These are phyloP conservation scores for Odontesthes bonariensis DNA, from an alignment of 2,113 vertebrate species.

Conservation along the genomic window DNA sequence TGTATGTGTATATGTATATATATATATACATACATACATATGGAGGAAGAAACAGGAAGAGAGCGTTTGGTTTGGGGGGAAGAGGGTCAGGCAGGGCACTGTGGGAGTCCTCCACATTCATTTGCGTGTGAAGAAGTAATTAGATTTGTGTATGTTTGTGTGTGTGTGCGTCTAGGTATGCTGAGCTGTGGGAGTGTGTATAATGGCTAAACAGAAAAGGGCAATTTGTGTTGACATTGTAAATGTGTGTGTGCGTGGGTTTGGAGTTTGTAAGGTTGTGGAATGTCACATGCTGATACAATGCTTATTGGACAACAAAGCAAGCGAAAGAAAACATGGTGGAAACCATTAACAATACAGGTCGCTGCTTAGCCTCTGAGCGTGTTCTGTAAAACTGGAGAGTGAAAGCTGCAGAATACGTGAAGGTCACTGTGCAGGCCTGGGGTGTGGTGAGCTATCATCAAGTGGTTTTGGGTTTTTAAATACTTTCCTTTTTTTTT, in stretches of 20 bases:
- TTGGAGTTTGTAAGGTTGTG: constrained; percentile 64
- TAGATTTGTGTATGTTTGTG: constrained; percentile 56
- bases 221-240: constrained; percentile 79
- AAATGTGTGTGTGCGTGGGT: constrained; percentile 66
- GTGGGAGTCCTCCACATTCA: constrained; percentile 65
- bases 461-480: too few species aligned
- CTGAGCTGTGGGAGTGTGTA: constrained; percentile 64
- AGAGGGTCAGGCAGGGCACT: constrained; percentile 60
- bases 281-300: constrained; percentile 78
- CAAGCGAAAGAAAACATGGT: constrained; percentile 43
- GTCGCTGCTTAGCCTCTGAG: constrained; percentile 23
- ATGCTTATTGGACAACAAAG: constrained; percentile 75
- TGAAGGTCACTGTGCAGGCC: background rate
- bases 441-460: too few species aligned
- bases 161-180: constrained; percentile 55
- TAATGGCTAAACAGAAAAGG: constrained; percentile 78
- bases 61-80: constrained; percentile 36
- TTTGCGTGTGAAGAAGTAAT: constrained; percentile 73
- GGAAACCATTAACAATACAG: constrained; percentile 44
- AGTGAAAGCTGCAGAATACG: background rate
- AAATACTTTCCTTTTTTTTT: too few species aligned
- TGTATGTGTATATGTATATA: constrained; percentile 1
- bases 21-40: too few species aligned
- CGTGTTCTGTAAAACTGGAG: background rate
- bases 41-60: constrained; percentile 64